Evolutionary conservation across 2,888 invertebrate species (phyloP), one percentile per base, ranked within the genome.

Genomic region (Hetaerina titia): DNA sequence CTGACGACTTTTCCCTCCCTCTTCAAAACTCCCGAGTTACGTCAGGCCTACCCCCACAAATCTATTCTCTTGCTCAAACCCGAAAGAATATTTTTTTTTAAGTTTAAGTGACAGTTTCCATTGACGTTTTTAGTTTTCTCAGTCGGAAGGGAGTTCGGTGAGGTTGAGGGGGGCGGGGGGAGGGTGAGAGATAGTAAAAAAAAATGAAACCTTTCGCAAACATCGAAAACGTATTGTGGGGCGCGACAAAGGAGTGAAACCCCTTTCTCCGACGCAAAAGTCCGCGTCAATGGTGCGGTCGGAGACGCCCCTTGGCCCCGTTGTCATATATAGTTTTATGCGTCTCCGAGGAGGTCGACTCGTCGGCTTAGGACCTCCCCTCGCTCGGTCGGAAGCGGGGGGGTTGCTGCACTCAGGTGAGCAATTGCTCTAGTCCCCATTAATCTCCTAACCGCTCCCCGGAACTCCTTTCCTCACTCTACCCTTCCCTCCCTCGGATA

Each of bases 371-470:
- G 81, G 9, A 81, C 11, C 13, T 31, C 11, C 81, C 31, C 81
- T 81, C 13, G 15, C 19, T 45, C 45, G 45, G 45, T 45, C 45
- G 45, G 45, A 45, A 45, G 45, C 45, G 45, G 69, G 9, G n/a
- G n/a, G 81, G 25, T 81, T 81, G 57, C 58, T 89, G 31, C 56
- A 92, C 92, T 92, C 92, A 92, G 92, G 92, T 92, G 92, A 92
- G 92, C 92, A 56, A 92, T 92, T 92, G 92, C 92, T 56, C 56
- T 56, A 69, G 69, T 69, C 69, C 45, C 64, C 45, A 81, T 81
- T 81, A 81, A 81, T 81, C 81, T 81, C 81, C 81, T 15, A 31
- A 81, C 81, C 81, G 81, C 81, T 31, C 81, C 22, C 81, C 2
- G 81, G 81, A 31, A 31, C 81, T 81, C 81, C 17, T 22, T n/a